These are phyloP conservation scores for Leptobrachium ailaonicum DNA, from an alignment of 2,113 vertebrate genomes.

Conservation along the genomic window DNA sequence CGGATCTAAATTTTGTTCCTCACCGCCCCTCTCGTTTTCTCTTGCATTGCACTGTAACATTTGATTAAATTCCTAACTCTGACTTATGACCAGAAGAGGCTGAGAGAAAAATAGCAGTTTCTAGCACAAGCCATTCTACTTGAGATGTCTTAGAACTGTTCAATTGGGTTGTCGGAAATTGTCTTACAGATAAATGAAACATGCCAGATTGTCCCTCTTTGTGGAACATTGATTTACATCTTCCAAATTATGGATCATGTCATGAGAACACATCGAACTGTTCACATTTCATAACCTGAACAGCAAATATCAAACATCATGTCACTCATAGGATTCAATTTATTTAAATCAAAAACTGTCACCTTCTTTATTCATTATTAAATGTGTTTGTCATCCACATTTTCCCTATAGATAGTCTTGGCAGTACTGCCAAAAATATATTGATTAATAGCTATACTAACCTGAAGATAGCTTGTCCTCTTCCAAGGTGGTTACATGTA, in stretches of 20 bases:
- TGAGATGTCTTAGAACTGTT: not conserved
- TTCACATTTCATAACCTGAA: not conserved
- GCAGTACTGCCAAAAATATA: no score
- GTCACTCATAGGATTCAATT: not conserved
- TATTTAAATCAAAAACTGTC: not conserved
- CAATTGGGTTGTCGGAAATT: slow-evolving; percentile 8
- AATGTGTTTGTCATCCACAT: no score
- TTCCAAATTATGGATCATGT: not conserved
- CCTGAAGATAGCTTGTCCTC: no score
- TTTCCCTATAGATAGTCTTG: no score
- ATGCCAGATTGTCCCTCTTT: slow-evolving; percentile 6
- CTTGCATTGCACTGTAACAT: slow-evolving; percentile 36
- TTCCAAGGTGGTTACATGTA: no score
- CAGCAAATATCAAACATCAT: not conserved
- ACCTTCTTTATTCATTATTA: no score
- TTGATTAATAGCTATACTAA: no score
- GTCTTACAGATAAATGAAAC: not conserved
- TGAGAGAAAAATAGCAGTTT: slow-evolving; percentile 20
- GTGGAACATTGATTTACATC: not conserved
- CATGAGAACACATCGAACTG: not conserved
- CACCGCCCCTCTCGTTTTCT: slow-evolving; percentile 37
- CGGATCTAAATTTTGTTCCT: slow-evolving; percentile 44
- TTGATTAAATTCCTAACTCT: slow-evolving; percentile 46
- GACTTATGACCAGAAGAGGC: slow-evolving; percentile 39
- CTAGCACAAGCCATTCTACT: not conserved